Conservation (phyloP, 1,140 invertebrate genomes). For the Pseudomyrmex dendroicus region DNA sequence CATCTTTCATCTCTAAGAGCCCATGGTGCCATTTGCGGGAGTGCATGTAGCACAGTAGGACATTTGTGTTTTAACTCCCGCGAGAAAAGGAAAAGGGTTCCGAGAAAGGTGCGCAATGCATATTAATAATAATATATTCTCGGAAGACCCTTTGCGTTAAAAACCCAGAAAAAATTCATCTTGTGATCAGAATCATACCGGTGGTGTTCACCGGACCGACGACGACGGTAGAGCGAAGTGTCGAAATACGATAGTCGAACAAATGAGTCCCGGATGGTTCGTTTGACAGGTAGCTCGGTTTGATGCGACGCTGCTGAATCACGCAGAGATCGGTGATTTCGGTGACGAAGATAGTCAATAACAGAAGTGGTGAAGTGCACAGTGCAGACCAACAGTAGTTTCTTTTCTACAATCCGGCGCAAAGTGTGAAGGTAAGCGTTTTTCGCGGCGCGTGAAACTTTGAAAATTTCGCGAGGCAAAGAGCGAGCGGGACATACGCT, state of each 20-base stretch:
- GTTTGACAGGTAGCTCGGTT: slow-evolving; percentile 20
- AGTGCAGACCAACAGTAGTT: slow-evolving; percentile 17
- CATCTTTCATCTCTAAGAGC: no score
- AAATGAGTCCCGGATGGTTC: slow-evolving; percentile 9
- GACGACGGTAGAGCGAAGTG: slow-evolving; percentile 6
- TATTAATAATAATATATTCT: no score
- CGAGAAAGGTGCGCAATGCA: slow-evolving; percentile 7
- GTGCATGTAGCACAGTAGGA: no score
- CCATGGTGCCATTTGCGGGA: no score
- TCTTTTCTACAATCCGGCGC: background rate
- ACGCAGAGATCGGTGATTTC: slow-evolving; percentile 3
- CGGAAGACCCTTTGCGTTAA: background rate
- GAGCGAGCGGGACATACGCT: slow-evolving; percentile 3
- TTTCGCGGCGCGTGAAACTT: background rate
- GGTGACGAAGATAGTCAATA: slow-evolving; percentile 5
- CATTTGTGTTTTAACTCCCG: slow-evolving; percentile 5
- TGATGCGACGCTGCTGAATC: slow-evolving; percentile 25
- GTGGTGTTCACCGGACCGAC: background rate
- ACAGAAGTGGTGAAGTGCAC: slow-evolving; percentile 43
- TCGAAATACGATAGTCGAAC: background rate
- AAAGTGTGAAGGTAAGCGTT: slow-evolving; percentile 34
- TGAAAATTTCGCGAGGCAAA: background rate
- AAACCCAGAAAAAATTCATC: background rate
- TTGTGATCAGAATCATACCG: background rate
- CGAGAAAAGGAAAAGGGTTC: background rate